These are phyloP conservation scores for Sinosuthora webbiana DNA, from an alignment of 2,113 vertebrate species.

Conservation along the genomic window DNA sequence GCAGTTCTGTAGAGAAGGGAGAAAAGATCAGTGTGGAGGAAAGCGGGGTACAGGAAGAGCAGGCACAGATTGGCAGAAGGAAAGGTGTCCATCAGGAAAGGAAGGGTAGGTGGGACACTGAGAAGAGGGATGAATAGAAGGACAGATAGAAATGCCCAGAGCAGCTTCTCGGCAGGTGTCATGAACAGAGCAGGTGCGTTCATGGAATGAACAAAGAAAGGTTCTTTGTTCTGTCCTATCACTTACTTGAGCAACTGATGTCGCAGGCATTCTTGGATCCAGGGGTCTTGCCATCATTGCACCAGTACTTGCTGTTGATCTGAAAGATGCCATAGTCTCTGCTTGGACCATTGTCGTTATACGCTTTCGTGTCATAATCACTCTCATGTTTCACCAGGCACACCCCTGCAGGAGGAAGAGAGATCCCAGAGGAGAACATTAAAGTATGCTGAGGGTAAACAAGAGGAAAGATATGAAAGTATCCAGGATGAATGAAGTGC, in stretches of 20 bases:
- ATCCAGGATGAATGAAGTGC: background rate
- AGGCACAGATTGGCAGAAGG: background rate
- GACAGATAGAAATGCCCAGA: background rate
- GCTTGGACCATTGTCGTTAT: background rate
- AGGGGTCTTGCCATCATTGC: background rate
- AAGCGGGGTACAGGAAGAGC: background rate
- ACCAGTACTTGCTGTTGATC: slow-evolving; percentile 32
- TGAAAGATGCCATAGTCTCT: slow-evolving; percentile 10
- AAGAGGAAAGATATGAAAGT: background rate
- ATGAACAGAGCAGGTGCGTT: background rate
- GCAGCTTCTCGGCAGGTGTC: background rate
- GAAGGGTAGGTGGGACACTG: background rate
- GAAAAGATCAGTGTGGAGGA: background rate
- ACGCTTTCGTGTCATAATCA: rapidly evolving
- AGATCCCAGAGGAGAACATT: background rate
- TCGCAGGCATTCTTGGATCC: background rate
- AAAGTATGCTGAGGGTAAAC: background rate
- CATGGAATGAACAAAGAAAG: background rate
- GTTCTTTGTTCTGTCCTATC: background rate
- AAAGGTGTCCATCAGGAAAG: background rate
- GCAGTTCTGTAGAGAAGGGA: background rate
- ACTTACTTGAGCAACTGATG: background rate
- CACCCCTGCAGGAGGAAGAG: background rate
- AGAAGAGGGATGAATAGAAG: background rate
- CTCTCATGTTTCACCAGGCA: background rate